A percentile compares a stretch with the other conserved stretches of the same genome.
phyloP scores from a whole-genome alignment of 2,113 vertebrate species.

The Heloderma charlesbogerti region DNA sequence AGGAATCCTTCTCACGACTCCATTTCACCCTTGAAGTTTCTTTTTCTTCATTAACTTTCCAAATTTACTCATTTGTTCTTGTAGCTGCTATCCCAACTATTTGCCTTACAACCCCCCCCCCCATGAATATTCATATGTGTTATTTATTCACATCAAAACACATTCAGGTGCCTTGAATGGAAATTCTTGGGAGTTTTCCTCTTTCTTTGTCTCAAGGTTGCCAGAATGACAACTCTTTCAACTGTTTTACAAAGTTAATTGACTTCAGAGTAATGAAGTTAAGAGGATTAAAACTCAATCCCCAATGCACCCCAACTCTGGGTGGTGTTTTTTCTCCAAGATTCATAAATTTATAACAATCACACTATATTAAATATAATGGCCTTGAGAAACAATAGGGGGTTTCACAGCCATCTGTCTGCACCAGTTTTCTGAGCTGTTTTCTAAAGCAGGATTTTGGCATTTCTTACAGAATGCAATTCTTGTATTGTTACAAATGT shows the following conservation, averaged over 20 bases:
- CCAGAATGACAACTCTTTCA: slow-evolving; percentile 58
- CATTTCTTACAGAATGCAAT: background rate
- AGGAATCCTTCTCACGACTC: background rate
- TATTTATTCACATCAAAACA: slow-evolving; percentile 72
- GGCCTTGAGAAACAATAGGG: background rate
- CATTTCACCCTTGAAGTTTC: slow-evolving; percentile 22
- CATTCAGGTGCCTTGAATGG: slow-evolving; percentile 54
- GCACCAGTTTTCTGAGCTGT: background rate
- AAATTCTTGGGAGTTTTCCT: slow-evolving; percentile 44
- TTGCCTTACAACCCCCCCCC: background rate
- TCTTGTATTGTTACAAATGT: background rate
- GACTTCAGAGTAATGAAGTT: slow-evolving; percentile 54
- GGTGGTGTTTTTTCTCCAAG: slow-evolving; percentile 14
- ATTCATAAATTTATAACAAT: slow-evolving; percentile 29
- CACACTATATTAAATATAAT: slow-evolving; percentile 2
- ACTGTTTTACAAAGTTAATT: slow-evolving; percentile 50
- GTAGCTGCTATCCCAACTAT: background rate
- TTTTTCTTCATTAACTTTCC: slow-evolving; percentile 31
- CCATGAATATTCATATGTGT: slow-evolving; percentile 70
- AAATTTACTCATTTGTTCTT: slow-evolving; percentile 46
- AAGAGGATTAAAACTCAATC: slow-evolving; percentile 60
- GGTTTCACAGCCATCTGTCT: background rate
- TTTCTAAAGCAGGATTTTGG: background rate
- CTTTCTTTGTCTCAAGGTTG: slow-evolving; percentile 53
- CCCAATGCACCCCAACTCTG: slow-evolving; percentile 44